Base-by-base conservation (phyloP, 2,888 invertebrate genomes). In the Drosophila suboccidentalis region DNA sequence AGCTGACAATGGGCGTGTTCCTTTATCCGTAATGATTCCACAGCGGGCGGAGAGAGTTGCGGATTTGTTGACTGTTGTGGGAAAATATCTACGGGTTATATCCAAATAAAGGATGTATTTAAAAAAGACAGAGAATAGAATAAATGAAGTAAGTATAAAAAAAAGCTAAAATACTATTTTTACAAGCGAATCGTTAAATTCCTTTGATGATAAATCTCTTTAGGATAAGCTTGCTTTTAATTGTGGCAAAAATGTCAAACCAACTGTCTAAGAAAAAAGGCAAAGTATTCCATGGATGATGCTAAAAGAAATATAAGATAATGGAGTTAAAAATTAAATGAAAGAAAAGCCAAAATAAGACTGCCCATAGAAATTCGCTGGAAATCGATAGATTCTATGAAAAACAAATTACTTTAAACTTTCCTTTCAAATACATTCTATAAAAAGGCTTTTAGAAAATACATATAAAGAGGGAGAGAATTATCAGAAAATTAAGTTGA, bases 21-120 rank as follows among this genome's bases (percentile, higher is more conserved):
- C 54, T 46, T 75, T 69, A 68, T 64, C 75, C 66, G 77, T 63
- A 75, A 75, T 77, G 73, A 77, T 57, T 39, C 34, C 65, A 50
- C 10, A 19, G 4, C 32, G 9, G 8, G 10, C 11, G 13, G 34
- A 11, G 6, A 36, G 26, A 26, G 26, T 1, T 17, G 2, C 19
- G 34, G 44, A 2, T 34, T 19, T 38, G 17, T 61, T 47, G 49
- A 3, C 34, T 17, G 11, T 13, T 60, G 41, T 47, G 54, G 53
- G 17, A 41, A 49, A 32, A 54, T 61, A 19, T 36, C 43, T 22
- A 51, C 57, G 55, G 50, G 75, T 53, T 53, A 57, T 36, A 39
- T 15, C 11, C n/a, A 13, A 34, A 32, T 11, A 15, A 26, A 39
- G 13, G 9, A 26, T 4, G 15, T 22, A 34, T 26, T 26, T 26